Percentiles rank a stretch among this genome's conserved stretches.
phyloP scores from a whole-genome alignment of 1,140 invertebrate genomes.

The Lordiphosa clarofinis region DNA sequence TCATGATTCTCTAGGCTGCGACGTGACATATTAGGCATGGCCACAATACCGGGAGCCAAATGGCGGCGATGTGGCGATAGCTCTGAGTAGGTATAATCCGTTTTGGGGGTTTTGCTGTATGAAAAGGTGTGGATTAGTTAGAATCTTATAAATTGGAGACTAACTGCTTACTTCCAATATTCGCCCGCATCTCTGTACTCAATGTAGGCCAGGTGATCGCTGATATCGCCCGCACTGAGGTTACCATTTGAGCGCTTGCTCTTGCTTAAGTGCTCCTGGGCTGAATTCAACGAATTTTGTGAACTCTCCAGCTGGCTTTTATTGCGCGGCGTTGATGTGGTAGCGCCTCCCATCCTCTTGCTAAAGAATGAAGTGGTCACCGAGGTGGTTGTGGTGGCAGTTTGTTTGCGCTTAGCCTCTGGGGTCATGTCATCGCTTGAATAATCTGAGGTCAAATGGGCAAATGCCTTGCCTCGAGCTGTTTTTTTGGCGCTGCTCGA shows the following conservation, averaged over 20 bases:
- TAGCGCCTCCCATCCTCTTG: conserved; percentile 35
- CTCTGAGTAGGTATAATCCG: conserved; percentile 89
- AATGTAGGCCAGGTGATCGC: conserved; percentile 81
- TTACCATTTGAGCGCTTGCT: conserved; percentile 64
- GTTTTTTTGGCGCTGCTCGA: conserved; percentile 29
- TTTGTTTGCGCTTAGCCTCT: conserved; percentile 29
- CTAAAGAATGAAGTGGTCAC: conserved; percentile 41
- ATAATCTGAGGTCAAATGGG: conserved; percentile 49
- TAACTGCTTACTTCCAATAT: conserved; percentile 84
- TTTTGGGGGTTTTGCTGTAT: conserved; percentile 87
- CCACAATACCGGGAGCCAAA: conserved; percentile 87
- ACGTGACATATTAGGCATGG: conserved; percentile 91
- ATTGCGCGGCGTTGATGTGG: conserved; percentile 59
- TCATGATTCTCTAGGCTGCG: conserved; percentile 81
- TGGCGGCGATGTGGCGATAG: conserved; percentile 88
- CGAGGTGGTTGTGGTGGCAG: conserved; percentile 18
- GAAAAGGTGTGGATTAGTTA: background rate
- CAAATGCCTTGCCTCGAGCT: conserved; percentile 38
- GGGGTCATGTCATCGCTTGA: conserved; percentile 52
- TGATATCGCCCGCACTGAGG: conserved; percentile 34
- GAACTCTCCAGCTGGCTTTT: conserved; percentile 49
- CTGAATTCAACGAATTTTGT: conserved; percentile 64
- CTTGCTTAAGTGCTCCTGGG: conserved; percentile 50
- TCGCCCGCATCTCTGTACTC: conserved; percentile 84
- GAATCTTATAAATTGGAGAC: too few relatives aligned